A percentile compares a stretch with the other conserved stretches of the same genome.
These are phyloP conservation scores for Thaumetopoea pityocampa DNA, from an alignment of 1,140 invertebrate species.

Conservation along the genomic window DNA sequence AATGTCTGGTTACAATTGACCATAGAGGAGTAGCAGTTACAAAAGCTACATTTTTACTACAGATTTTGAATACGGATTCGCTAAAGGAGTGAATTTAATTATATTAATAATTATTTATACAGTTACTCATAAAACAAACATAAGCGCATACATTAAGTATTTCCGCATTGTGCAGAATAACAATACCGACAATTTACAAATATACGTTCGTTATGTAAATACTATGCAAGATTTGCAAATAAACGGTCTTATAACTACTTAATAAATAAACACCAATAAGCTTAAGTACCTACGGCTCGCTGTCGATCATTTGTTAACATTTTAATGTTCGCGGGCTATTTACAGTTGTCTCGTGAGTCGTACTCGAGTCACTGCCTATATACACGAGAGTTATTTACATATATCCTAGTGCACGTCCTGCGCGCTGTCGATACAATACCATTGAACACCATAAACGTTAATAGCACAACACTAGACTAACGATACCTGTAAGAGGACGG, in stretches of 20 bases:
- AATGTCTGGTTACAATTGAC: slow-evolving; percentile 55
- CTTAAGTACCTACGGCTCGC: slow-evolving; percentile 27
- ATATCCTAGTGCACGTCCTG: slow-evolving; percentile 53
- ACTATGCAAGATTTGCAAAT: slow-evolving; percentile 51
- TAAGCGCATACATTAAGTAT: slow-evolving; percentile 75
- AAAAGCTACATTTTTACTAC: too few species aligned
- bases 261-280: slow-evolving; percentile 61
- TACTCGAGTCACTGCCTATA: slow-evolving; percentile 27
- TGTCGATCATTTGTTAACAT: slow-evolving; percentile 32
- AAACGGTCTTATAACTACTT: slow-evolving; percentile 51
- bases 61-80: too few species aligned
- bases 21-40: too few species aligned
- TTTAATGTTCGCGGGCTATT: slow-evolving; percentile 33
- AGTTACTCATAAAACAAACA: slow-evolving; percentile 63
- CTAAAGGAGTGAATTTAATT: slow-evolving; percentile 43
- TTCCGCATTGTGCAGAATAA: slow-evolving; percentile 76
- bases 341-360: slow-evolving; percentile 26
- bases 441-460: slow-evolving; percentile 24
- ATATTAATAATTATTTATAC: slow-evolving; percentile 45
- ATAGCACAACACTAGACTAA: slow-evolving; percentile 30
- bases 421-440: slow-evolving; percentile 37
- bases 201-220: slow-evolving; percentile 51
- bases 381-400: slow-evolving; percentile 50
- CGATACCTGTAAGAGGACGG: slow-evolving; percentile 76
- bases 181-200: slow-evolving; percentile 75